Percentiles rank a stretch among this genome's conserved stretches.
Evolutionary conservation across 2,113 vertebrate species (phyloP).

Genomic region (Ciconia boyciana): DNA sequence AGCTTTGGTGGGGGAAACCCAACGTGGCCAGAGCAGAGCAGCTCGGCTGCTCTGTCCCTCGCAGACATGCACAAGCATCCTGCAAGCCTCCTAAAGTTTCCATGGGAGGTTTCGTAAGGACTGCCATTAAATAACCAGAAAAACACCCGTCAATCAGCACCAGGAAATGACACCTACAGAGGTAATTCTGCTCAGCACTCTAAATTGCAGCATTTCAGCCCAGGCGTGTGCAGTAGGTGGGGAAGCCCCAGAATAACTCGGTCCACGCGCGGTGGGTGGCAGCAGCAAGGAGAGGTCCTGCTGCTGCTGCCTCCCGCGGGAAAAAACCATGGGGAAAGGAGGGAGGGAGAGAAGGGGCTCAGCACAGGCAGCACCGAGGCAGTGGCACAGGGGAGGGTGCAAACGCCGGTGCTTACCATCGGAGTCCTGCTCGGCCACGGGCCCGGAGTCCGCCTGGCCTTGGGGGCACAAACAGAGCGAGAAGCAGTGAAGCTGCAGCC

Average conservation of each 20-base stretch:
- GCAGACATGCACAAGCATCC: fast-evolving
- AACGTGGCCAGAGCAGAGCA: fast-evolving
- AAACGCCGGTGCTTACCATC: conserved; percentile 54
- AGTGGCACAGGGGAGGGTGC: neutral
- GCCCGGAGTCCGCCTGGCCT: conserved; percentile 55
- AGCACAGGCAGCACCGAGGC: neutral
- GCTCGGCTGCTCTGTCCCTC: neutral
- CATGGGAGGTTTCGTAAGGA: neutral
- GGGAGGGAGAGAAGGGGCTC: neutral
- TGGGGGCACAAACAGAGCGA: conserved; percentile 48
- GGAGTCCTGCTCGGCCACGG: conserved; percentile 49
- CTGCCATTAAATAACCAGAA: neutral
- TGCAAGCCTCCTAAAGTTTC: neutral
- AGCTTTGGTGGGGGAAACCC: neutral
- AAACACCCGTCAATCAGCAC: neutral
- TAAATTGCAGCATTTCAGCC: neutral
- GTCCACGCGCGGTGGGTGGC: neutral
- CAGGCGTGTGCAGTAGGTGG: neutral
- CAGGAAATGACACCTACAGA: neutral
- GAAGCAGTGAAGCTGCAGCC: neutral
- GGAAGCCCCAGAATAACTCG: neutral
- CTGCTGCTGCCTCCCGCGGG: neutral
- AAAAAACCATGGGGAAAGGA: neutral
- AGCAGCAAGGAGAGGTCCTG: neutral
- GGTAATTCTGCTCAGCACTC: neutral